Evolutionary conservation across 2,797 vertebrate species (phyloP).

Genomic region (Protosalanx chinensis): DNA sequence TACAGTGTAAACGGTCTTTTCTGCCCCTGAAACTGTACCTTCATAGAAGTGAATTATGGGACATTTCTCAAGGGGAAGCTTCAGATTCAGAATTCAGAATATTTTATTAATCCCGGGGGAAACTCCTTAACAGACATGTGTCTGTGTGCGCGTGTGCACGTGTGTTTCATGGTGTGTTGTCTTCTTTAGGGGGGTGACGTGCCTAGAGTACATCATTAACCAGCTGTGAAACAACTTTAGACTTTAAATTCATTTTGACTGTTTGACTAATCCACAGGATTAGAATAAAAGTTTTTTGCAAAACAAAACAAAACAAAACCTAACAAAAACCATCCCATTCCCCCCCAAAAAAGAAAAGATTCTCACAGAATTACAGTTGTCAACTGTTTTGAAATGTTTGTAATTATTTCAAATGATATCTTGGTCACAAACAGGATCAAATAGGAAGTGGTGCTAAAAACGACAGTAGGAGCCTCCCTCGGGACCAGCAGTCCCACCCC

Average conservation of each 20-base stretch:
- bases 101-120: too few species aligned
- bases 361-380: too few species aligned
- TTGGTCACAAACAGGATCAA: too few species aligned
- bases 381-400: too few species aligned
- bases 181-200: constrained; percentile 16
- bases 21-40: constrained; percentile 12
- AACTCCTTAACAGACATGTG: constrained; percentile 28
- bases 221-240: constrained; percentile 2
- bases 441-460: too few species aligned
- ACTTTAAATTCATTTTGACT: constrained; percentile 3
- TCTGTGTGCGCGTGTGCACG: constrained; percentile 1
- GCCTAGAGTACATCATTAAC: neutral
- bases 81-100: too few species aligned
- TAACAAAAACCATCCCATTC: constrained; percentile 1
- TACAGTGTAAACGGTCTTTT: neutral
- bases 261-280: neutral
- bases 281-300: neutral
- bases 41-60: constrained; percentile 43
- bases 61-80: constrained; percentile 18
- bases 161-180: neutral
- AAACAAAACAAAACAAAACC: constrained; percentile 16
- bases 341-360: neutral
- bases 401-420: too few species aligned
- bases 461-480: too few species aligned
- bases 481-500: constrained; percentile 38